phyloP scores from a whole-genome alignment of 2,113 vertebrate species.

The Sinosuthora webbiana region DNA sequence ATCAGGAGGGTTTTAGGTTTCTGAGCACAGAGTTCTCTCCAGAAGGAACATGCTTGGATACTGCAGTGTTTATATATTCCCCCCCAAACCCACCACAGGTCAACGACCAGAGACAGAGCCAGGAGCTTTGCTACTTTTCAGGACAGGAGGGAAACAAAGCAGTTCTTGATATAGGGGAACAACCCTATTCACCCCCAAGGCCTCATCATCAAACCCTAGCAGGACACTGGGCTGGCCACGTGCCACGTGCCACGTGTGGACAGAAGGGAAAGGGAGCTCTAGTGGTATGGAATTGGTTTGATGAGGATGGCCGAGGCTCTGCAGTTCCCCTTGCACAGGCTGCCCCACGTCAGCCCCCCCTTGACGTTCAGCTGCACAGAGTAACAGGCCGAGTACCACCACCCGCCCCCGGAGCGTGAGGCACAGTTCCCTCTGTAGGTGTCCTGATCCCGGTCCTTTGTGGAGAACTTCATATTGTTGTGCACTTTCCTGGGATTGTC shows the following conservation, averaged over 20 bases:
- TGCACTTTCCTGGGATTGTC: constrained; percentile 15
- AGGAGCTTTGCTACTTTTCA: neutral
- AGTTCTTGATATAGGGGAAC: neutral
- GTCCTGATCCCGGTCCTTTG: constrained; percentile 55
- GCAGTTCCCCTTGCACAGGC: constrained; percentile 23
- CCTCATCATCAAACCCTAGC: neutral
- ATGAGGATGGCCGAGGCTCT: constrained; percentile 53
- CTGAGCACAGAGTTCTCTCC: neutral
- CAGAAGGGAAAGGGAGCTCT: neutral
- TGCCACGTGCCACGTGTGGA: neutral
- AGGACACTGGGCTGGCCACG: neutral
- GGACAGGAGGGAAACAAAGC: neutral
- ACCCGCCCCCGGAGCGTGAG: neutral
- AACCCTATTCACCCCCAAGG: neutral
- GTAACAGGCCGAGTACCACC: constrained; percentile 52
- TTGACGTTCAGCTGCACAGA: constrained; percentile 18
- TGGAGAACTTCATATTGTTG: constrained; percentile 66
- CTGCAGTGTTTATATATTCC: accelerated
- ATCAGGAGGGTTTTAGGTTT: neutral
- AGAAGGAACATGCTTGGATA: neutral
- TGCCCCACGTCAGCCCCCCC: constrained; percentile 16
- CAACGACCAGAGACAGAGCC: neutral
- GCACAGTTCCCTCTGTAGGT: constrained; percentile 47
- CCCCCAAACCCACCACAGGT: neutral
- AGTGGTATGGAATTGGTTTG: neutral